Conservation (phyloP, 2,113 vertebrate species). For the Haliaeetus leucogaster region DNA sequence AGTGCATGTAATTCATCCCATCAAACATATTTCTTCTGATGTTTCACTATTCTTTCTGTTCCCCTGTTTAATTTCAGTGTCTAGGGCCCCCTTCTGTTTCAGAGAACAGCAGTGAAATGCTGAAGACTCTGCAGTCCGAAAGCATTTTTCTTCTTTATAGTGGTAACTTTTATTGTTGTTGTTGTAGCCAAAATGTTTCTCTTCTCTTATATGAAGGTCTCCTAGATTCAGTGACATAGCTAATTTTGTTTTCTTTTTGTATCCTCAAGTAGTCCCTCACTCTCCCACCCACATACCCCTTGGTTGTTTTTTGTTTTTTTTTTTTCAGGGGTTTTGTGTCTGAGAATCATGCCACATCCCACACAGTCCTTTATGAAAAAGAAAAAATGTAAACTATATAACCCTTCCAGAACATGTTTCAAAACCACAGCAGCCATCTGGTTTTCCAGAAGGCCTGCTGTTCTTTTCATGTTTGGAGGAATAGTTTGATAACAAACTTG, state of each 20-base stretch:
- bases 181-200: not conserved
- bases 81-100: conserved; percentile 5
- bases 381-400: conserved; percentile 56
- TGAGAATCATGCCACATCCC: conserved; percentile 1
- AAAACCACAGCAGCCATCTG: conserved; percentile 77
- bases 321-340: not conserved
- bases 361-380: conserved; percentile 46
- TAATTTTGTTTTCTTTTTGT: not conserved
- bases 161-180: not conserved
- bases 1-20: not conserved
- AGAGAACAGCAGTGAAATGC: conserved; percentile 6
- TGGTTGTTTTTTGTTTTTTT: not conserved
- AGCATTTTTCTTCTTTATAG: not conserved
- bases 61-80: not conserved
- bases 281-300: not conserved
- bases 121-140: not conserved
- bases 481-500: conserved; percentile 82
- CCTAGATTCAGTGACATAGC: not conserved
- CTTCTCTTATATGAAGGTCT: not conserved
- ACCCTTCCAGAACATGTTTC: conserved; percentile 55
- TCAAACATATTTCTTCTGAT: conserved; percentile 12
- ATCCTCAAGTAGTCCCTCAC: not conserved
- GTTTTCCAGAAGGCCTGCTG: conserved; percentile 78
- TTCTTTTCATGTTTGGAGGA: conserved; percentile 79
- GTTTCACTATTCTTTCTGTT: not conserved